phyloP scores from a whole-genome alignment of 2,797 vertebrate genomes.

The Onychomys arenicola region DNA sequence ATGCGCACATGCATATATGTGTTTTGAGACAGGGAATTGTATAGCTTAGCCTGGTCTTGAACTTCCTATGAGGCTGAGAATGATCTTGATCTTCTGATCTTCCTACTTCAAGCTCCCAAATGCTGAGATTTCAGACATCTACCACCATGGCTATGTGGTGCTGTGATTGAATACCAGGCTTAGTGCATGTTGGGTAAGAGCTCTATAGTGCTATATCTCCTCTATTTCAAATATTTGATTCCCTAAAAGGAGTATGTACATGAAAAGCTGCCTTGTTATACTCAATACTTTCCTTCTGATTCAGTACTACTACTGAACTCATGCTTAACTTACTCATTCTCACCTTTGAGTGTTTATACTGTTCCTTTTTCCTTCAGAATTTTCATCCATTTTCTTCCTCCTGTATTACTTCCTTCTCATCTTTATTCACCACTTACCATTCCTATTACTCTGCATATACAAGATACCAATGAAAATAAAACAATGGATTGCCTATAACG shows the following conservation, averaged over 20 bases:
- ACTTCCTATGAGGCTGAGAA: not conserved
- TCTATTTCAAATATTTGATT: conserved; percentile 25
- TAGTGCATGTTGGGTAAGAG: not conserved
- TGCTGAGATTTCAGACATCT: not conserved
- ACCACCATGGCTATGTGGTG: not conserved
- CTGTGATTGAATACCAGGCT: not conserved
- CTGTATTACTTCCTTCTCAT: not conserved
- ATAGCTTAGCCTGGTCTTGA: not conserved
- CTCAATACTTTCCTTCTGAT: not conserved
- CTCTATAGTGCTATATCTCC: too few species aligned
- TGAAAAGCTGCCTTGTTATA: not conserved
- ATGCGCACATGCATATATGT: too few species aligned
- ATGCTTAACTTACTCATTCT: not conserved
- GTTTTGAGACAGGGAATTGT: not conserved
- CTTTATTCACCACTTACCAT: not conserved
- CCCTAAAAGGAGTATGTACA: not conserved
- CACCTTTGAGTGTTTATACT: not conserved
- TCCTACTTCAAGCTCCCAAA: not conserved
- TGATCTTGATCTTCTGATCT: not conserved
- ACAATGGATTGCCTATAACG: not conserved
- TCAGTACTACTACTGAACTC: not conserved
- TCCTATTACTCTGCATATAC: conserved; percentile 5
- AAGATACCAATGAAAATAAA: conserved; percentile 13
- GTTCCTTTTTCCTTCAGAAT: not conserved
- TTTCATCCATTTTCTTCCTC: not conserved